A percentile compares a stretch with the other conserved stretches of the same genome.
Evolutionary conservation across 2,888 invertebrate species (phyloP).

Genomic region (Drosophila austrosaltans): DNA sequence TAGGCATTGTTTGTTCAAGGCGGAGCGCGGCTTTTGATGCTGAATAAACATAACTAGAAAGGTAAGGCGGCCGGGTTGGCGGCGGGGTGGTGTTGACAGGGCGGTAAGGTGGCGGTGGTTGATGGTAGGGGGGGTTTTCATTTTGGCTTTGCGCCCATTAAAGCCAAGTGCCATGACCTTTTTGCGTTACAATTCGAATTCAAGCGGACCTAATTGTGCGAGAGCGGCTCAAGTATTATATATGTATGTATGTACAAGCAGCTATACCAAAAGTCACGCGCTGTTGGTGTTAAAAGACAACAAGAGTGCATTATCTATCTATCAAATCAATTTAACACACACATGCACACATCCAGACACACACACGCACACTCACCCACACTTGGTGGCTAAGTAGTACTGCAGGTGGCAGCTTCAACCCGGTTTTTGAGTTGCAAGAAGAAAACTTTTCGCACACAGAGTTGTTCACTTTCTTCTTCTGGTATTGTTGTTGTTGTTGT

Average conservation of each 20-base stretch:
- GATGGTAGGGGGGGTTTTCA: constrained; percentile 16
- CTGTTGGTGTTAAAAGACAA: constrained; percentile 62
- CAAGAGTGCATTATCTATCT: constrained; percentile 53
- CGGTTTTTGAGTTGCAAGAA: constrained; percentile 49
- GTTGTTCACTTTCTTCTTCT: constrained; percentile 74
- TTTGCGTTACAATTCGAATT: constrained; percentile 68
- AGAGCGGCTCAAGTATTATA: constrained; percentile 51
- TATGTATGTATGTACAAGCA: too few relatives aligned
- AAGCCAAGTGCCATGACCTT: constrained; percentile 75
- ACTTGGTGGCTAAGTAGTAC: constrained; percentile 35
- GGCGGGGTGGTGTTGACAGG: not conserved
- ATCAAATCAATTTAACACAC: constrained; percentile 57
- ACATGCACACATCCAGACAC: constrained; percentile 29
- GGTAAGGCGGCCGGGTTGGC: not conserved
- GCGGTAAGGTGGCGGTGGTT: not conserved
- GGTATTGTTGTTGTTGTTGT: constrained; percentile 8
- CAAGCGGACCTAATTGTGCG: constrained; percentile 69
- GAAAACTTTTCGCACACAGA: constrained; percentile 69
- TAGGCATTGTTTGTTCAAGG: constrained; percentile 52
- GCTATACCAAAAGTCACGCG: constrained; percentile 49
- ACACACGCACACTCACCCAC: constrained; percentile 46
- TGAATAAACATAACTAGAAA: constrained; percentile 24
- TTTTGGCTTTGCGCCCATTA: constrained; percentile 71
- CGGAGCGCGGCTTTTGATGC: constrained; percentile 64
- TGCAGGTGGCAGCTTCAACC: constrained; percentile 66